Evolutionary conservation across 2,797 vertebrate species (phyloP), one percentile per base, ranked within the genome.

Genomic region (Betta splendens): DNA sequence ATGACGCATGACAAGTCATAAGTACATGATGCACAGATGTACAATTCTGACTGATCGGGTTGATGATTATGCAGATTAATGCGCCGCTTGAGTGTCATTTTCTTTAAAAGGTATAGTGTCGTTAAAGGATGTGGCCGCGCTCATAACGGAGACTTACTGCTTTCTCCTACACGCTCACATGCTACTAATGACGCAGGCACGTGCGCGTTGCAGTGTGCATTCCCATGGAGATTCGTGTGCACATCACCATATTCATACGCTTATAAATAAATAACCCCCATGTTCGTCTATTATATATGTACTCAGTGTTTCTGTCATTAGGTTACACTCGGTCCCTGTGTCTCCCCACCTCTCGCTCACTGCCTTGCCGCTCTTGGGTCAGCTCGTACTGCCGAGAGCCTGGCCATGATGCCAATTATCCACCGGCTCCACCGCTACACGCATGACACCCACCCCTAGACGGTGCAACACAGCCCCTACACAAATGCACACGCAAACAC

Each of bases 381-480:
- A 88, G 57, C 67, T 55, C 63, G 74, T 58, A 69, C 73, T 75
- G 77, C 79, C 62, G 75, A 72, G 76, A 79, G 64, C 75, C 75
- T 82, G 80, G 83, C 78, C 81, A 76, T 76, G 86, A 87, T 82
- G 77, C 75, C 85, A 89, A 86, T 90, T 90, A 87, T 87, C 86
- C 49, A 43, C 69, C 65, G 12, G 81, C 52, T 82, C 83, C 81
- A 78, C 80, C 59, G 64, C 56, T 75, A 75, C 71, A 64, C 82
- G 69, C 72, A 80, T 79, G 81, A 81, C 83, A 81, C 63, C 70
- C 45, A 76, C 51, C 66, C n/a, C 51, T 58, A 57, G 75, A 69
- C 58, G 13, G 50, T 36, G 51, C 45, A 64, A 76, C 50, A 40
- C 57, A 38, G 49, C 51, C 52, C 52, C 35, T 54, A 48, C 42